A percentile compares a stretch with the other conserved stretches of the same genome.
Conservation (phyloP, 2,797 vertebrate species). For the Premnoplex brunnescens region DNA sequence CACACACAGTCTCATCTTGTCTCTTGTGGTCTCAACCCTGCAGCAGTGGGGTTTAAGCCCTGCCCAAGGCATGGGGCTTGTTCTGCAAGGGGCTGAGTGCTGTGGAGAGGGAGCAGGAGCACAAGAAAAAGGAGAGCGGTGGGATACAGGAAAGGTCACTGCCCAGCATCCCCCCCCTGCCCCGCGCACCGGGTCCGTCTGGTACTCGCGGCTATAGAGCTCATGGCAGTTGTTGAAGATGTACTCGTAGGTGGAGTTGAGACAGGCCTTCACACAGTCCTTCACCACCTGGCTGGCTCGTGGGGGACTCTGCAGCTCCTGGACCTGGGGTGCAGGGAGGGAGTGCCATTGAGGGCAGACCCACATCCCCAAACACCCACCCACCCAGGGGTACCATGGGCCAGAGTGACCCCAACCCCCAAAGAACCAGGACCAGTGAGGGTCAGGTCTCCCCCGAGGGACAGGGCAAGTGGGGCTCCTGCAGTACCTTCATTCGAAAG, state of each 20-base stretch:
- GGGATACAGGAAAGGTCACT: not conserved
- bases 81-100: not conserved
- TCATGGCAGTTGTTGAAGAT: slow-evolving; percentile 99
- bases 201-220: slow-evolving; percentile 93
- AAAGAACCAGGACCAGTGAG: not conserved
- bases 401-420: fast-evolving
- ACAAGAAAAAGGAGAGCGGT: fast-evolving
- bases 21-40: not conserved
- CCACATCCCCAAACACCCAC: too few relatives aligned
- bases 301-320: slow-evolving; percentile 96
- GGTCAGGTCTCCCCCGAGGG: not conserved
- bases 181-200: slow-evolving; percentile 84
- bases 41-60: not conserved
- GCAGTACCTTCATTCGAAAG: slow-evolving; percentile 97
- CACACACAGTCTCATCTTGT: not conserved
- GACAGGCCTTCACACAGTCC: slow-evolving; percentile 97
- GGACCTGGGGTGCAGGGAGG: slow-evolving; percentile 80
- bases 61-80: not conserved
- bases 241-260: slow-evolving; percentile 98
- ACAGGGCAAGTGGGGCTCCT: fast-evolving
- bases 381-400: fast-evolving
- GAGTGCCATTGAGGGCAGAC: not conserved
- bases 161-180: not conserved
- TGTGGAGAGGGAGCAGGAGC: not conserved
- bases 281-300: slow-evolving; percentile 97